Evolutionary conservation across 1,140 invertebrate species (phyloP), one percentile per base, ranked within the genome.

Genomic region (Diabrotica undecimpunctata): DNA sequence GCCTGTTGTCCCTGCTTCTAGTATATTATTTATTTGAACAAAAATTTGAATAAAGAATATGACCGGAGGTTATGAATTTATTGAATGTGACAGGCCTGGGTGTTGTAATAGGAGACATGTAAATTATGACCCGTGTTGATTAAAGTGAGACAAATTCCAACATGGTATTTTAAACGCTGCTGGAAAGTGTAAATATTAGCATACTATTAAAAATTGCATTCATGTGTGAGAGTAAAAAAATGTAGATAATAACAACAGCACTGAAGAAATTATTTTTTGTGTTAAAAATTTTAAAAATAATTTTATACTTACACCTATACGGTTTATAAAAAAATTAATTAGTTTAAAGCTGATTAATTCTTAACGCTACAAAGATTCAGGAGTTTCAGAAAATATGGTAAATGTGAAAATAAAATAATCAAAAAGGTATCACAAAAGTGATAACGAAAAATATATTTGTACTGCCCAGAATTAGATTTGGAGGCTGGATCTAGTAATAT

Each of bases 31-130:
- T 46, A 46, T 46, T 46, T 46, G 41, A n/a, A 10, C 41, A 46
- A 46, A 46, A 46, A 46, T 46, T 46, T 46, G n/a, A 46, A 46
- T 46, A 46, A 46, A 46, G 41, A 46, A 46, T 46, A n/a, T 46
- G 41, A 46, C 41, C 41, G 41, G 41, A 46, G 41, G 41, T 46
- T 46, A 46, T 46, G 41, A 46, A 46, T 46, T 46, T 46, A 46
- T 46, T 46, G n/a, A 46, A 46, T 46, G 41, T 46, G 41, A 46
- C 41, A 46, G 41, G 41, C 8, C n/a, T 46, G n/a, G 41, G 41
- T 46, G 41, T 46, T 46, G 41, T 46, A 46, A 46, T 46, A n/a
- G 41, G n/a, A 46, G 8, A 46, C 41, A 46, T 8, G 8, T 46
- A n/a, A 46, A 46, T 46, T 46, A 46, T 46, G 8, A n/a, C 8